Conservation (phyloP, 2,113 vertebrate species). For the Pachypanchax playfairii region DNA sequence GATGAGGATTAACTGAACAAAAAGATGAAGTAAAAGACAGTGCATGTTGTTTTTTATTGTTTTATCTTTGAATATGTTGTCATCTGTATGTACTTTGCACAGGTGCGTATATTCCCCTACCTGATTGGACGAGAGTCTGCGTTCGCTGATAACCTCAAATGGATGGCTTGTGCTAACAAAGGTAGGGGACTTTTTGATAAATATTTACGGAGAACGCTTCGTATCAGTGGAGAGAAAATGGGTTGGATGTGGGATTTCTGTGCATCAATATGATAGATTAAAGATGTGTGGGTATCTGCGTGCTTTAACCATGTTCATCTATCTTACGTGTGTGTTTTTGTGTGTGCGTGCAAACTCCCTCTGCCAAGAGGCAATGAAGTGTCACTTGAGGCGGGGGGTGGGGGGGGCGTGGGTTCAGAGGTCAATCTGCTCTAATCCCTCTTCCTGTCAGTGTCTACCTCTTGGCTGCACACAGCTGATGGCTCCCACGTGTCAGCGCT, state of each 20-base stretch:
- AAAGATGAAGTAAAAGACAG: slow-evolving; percentile 37
- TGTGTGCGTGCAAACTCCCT: slow-evolving; percentile 28
- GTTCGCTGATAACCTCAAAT: slow-evolving; percentile 98
- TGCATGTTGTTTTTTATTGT: slow-evolving; percentile 37
- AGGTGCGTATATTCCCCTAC: slow-evolving; percentile 98
- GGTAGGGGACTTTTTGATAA: slow-evolving; percentile 79
- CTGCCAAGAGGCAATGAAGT: slow-evolving; percentile 74
- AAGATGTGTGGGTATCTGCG: slow-evolving; percentile 16
- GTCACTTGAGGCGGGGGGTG: slow-evolving; percentile 52
- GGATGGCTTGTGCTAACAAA: slow-evolving; percentile 99
- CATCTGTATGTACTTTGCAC: slow-evolving; percentile 61
- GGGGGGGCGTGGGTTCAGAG: slow-evolving; percentile 59
- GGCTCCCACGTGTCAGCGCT: slow-evolving; percentile 70
- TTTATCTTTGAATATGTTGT: slow-evolving; percentile 36
- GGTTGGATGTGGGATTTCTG: slow-evolving; percentile 8
- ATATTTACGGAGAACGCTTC: slow-evolving; percentile 20
- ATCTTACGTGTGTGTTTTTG: slow-evolving; percentile 1
- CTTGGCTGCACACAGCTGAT: slow-evolving; percentile 72
- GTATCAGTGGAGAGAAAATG: slow-evolving; percentile 13
- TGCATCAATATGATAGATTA: slow-evolving; percentile 16
- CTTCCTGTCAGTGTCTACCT: slow-evolving; percentile 80
- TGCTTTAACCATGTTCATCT: slow-evolving; percentile 20
- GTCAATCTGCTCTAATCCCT: slow-evolving; percentile 80
- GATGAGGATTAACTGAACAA: neutral
- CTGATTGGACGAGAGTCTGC: slow-evolving; percentile 97